phyloP scores from a whole-genome alignment of 35 echinoderm and acorn worm genomes.

The Apostichopus japonicus region DNA sequence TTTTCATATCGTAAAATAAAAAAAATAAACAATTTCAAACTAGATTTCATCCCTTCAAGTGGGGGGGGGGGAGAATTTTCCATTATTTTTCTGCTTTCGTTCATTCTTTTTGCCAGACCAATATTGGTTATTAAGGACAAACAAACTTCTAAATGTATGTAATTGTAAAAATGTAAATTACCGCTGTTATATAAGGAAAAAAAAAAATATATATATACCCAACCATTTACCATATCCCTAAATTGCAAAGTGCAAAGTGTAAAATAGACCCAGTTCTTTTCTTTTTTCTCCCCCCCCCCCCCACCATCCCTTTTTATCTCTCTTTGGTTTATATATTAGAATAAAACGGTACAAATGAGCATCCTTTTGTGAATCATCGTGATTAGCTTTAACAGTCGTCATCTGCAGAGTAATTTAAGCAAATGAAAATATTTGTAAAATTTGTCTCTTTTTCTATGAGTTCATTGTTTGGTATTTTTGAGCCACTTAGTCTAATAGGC shows the following conservation, averaged over 20 bases:
- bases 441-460: neutral
- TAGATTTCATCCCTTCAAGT: too few relatives aligned
- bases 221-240: neutral
- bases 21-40: too few relatives aligned
- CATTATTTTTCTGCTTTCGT: neutral
- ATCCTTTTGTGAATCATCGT: neutral
- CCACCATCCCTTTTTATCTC: too few relatives aligned
- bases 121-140: neutral
- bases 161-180: neutral
- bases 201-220: too few relatives aligned
- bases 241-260: neutral
- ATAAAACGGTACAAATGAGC: neutral
- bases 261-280: neutral
- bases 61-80: too few relatives aligned
- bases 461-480: neutral
- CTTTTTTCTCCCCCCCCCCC: neutral
- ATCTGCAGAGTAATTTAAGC: neutral
- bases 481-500: neutral
- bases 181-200: too few relatives aligned
- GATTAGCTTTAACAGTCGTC: neutral
- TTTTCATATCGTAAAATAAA: too few relatives aligned
- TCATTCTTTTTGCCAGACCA: neutral
- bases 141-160: neutral
- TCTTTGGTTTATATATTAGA: neutral
- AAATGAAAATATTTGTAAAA: neutral